Evolutionary conservation across 2,113 vertebrate genomes (phyloP).

Genomic region (Hyperoodon ampullatus): DNA sequence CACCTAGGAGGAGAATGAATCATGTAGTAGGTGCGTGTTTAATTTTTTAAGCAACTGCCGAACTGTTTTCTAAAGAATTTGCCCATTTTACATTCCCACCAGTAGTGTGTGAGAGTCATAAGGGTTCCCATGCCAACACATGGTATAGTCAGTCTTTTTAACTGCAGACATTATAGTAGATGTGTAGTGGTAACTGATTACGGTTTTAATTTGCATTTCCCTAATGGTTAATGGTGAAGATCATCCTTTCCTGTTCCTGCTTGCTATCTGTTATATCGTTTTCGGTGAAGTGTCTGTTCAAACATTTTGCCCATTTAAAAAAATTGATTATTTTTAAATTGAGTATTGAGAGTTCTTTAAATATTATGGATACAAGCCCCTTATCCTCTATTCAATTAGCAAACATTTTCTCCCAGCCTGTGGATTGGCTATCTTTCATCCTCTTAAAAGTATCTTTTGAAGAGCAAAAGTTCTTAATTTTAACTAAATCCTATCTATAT

Average conservation of each 20-base stretch:
- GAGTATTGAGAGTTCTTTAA: neutral
- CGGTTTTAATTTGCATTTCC: constrained; percentile 25
- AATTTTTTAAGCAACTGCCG: neutral
- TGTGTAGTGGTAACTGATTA: neutral
- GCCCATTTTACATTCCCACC: neutral
- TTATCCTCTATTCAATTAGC: constrained; percentile 19
- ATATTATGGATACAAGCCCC: neutral
- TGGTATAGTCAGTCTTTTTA: neutral
- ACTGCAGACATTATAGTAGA: neutral
- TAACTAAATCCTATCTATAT: neutral
- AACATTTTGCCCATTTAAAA: neutral
- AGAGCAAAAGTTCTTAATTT: constrained; percentile 49
- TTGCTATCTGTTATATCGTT: neutral
- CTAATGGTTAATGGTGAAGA: neutral
- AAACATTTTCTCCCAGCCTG: constrained; percentile 28
- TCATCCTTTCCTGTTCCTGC: neutral
- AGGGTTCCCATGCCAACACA: neutral
- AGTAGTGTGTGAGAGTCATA: neutral
- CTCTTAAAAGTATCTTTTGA: constrained; percentile 47
- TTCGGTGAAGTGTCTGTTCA: neutral
- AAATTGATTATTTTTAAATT: neutral
- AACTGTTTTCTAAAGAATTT: constrained; percentile 8
- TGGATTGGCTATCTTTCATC: neutral
- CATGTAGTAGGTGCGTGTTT: neutral
- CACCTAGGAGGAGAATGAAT: neutral